phyloP scores from a whole-genome alignment of 2,113 vertebrate species.

The Callospermophilus lateralis region DNA sequence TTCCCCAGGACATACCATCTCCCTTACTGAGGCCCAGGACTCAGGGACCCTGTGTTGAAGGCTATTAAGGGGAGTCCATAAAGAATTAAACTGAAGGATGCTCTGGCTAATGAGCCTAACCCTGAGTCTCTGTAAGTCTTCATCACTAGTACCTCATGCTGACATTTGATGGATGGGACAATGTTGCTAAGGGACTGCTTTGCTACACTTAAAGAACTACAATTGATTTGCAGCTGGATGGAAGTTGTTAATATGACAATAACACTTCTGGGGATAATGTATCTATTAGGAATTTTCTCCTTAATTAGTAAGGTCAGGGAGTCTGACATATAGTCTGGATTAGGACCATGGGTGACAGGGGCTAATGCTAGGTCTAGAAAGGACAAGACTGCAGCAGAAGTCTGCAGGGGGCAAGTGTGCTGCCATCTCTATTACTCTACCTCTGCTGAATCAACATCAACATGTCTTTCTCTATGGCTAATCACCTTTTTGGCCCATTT shows the following conservation, averaged over 20 bases:
- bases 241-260: constrained; percentile 40
- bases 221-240: constrained; percentile 37
- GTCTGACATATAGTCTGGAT: neutral
- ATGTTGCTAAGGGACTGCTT: constrained; percentile 1
- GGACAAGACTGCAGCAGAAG: neutral
- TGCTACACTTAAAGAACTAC: constrained; percentile 20
- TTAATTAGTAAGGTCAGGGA: constrained; percentile 42
- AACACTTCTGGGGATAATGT: constrained; percentile 12
- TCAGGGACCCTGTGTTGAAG: neutral
- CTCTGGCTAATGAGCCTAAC: constrained; percentile 14
- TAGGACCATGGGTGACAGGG: neutral
- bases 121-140: neutral
- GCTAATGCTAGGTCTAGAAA: neutral
- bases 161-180: constrained; percentile 31
- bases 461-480: neutral
- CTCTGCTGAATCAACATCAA: neutral
- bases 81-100: constrained; percentile 11
- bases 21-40: neutral
- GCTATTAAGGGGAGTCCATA: neutral
- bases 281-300: constrained; percentile 53
- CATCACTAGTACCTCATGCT: neutral
- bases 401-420: neutral
- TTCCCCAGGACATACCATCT: neutral
- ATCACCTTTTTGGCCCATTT: neutral
- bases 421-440: too few relatives aligned